Conservation (phyloP, 2,888 invertebrate genomes). For the Cheilosia scutellata region DNA sequence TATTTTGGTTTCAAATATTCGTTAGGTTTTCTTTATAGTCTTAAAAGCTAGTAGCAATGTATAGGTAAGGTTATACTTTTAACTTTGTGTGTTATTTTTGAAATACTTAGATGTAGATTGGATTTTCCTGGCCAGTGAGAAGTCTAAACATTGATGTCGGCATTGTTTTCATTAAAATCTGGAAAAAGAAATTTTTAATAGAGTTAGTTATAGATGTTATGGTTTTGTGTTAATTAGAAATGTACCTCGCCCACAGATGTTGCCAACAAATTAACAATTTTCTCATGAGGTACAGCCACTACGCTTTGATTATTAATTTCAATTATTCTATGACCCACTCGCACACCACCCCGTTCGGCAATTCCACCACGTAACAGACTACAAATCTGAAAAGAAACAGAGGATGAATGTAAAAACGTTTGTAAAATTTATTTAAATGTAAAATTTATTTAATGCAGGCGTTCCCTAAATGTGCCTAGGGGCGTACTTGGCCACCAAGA, state of each 20-base stretch:
- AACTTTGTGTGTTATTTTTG: slow-evolving; percentile 74
- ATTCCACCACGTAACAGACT: slow-evolving; percentile 98
- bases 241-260: slow-evolving; percentile 99
- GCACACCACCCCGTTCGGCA: slow-evolving; percentile 98
- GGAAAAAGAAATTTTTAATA: slow-evolving; percentile 82
- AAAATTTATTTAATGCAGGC: no score
- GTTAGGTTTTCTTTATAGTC: slow-evolving; percentile 60
- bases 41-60: slow-evolving; percentile 68
- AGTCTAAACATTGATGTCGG: slow-evolving; percentile 99
- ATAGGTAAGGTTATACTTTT: slow-evolving; percentile 65
- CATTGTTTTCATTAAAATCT: slow-evolving; percentile 99
- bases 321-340: slow-evolving; percentile 99
- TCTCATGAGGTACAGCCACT: slow-evolving; percentile 99
- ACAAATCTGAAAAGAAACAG: slow-evolving; percentile 90
- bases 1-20: slow-evolving; percentile 68
- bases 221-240: background rate
- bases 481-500: no score
- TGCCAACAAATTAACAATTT: slow-evolving; percentile 99
- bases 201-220: background rate
- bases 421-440: background rate
- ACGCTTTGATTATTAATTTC: slow-evolving; percentile 99
- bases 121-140: slow-evolving; percentile 99
- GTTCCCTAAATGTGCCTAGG: no score
- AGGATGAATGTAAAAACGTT: background rate
- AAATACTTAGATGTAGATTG: slow-evolving; percentile 94